Percentiles rank a stretch among this genome's conserved stretches.
phyloP scores from a whole-genome alignment of 1,140 invertebrate genomes.

The Drosophila nannoptera region DNA sequence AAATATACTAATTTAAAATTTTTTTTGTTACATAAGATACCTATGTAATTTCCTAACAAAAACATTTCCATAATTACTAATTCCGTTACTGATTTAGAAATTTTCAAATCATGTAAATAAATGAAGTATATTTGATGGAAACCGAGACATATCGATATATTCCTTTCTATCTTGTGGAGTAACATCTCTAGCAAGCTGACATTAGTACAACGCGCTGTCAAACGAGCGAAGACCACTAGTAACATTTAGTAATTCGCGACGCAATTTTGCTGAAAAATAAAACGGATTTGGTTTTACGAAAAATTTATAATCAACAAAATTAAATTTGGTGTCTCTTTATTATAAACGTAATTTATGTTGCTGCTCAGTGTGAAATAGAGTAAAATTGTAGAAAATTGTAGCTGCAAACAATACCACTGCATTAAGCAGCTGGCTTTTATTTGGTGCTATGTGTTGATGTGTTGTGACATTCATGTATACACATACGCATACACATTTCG shows the following conservation, averaged over 20 bases:
- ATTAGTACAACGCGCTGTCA: slow-evolving; percentile 25
- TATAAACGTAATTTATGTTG: neutral
- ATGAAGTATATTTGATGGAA: neutral
- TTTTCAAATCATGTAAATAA: neutral
- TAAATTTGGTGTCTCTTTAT: too few species aligned
- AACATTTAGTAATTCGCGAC: slow-evolving; percentile 23
- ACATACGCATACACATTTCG: neutral
- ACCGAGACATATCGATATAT: slow-evolving; percentile 1
- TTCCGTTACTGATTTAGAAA: neutral
- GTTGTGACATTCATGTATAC: slow-evolving; percentile 21
- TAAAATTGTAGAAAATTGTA: slow-evolving; percentile 4
- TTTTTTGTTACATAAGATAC: neutral
- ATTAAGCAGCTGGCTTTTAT: slow-evolving; percentile 36
- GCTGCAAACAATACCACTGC: slow-evolving; percentile 30
- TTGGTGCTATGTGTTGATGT: slow-evolving; percentile 28
- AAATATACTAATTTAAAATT: too few species aligned
- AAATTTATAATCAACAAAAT: slow-evolving; percentile 11
- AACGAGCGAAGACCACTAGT: slow-evolving; percentile 34
- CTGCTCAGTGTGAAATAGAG: neutral
- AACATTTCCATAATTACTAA: neutral
- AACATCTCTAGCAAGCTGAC: slow-evolving; percentile 6
- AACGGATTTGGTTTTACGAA: slow-evolving; percentile 26
- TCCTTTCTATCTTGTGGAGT: neutral
- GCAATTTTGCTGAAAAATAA: slow-evolving; percentile 27
- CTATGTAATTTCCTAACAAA: neutral